Evolutionary conservation across 2,888 invertebrate genomes (phyloP), one percentile per base, ranked within the genome.

Genomic region (Dasypolia templi): DNA sequence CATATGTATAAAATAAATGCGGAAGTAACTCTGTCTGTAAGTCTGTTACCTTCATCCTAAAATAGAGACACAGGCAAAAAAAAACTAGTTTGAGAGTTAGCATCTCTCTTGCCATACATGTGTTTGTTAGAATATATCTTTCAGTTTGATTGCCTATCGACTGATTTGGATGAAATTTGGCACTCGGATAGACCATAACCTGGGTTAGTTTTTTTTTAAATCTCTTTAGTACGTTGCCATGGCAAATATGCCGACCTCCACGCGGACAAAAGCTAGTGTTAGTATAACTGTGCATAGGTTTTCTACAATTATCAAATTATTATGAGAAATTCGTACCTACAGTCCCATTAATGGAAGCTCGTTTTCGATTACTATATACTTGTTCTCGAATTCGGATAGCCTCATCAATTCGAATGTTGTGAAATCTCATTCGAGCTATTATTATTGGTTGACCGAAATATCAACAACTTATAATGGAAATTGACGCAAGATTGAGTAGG

Each of bases 361-460:
- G 9, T 39, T 53, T 59, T 35, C 11, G 9, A 19, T 61, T 14
- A 19, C 44, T 35, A 26, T 14, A 12, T 26, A 26, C 26, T 22
- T 17, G 32, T 32, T 14, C 3, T 46, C n/a, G 4, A 6, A n/a
- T 29, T 39, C 14, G 9, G 29, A 46, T 7, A 35, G 35, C 1
- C 0, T 39, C 6, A 39, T 62, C 3, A 17, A 32, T 44, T 53
- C 19, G 53, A 68, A 9, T 68, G 6, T 35, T n/a, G 26, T 39
- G 22, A 29, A 46, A 65, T 44, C n/a, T 26, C 2, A 51, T 39
- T 22, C 7, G 7, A 29, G 4, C 22, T n/a, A 29, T 39, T 46
- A 14, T 26, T 29, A 58, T 32, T 73, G 29, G n/a, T 14, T 46
- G 55, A 3, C n/a, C 17, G 6, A 56, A 19, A 72, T 35, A 72